Percentiles rank a stretch among this genome's conserved stretches.
Evolutionary conservation across 1,140 invertebrate species (phyloP).

Genomic region (Melipona quadrifasciata): DNA sequence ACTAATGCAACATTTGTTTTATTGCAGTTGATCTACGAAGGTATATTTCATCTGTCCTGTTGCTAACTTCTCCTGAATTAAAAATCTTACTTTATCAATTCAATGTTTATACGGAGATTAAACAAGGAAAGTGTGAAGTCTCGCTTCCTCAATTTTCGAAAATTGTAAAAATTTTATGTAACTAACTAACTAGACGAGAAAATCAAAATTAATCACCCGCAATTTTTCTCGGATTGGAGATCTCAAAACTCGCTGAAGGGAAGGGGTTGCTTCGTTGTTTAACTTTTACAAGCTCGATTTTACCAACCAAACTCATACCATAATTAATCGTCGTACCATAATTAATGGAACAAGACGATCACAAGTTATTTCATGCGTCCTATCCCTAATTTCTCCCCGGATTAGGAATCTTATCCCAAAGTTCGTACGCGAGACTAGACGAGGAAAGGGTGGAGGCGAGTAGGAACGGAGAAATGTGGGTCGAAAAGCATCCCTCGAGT

Average conservation of each 20-base stretch:
- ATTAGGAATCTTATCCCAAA: slow-evolving; percentile 65
- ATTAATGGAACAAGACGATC: background rate
- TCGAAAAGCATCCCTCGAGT: slow-evolving; percentile 66
- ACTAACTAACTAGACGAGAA: no score
- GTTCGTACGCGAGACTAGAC: slow-evolving; percentile 15
- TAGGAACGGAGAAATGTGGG: slow-evolving; percentile 67
- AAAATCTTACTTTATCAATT: background rate
- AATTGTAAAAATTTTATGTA: no score
- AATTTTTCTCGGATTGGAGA: no score
- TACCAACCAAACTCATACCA: background rate
- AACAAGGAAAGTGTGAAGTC: background rate
- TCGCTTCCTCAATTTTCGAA: background rate
- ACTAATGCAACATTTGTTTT: background rate
- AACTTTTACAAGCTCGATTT: background rate
- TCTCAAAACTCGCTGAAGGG: no score
- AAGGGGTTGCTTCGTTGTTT: no score
- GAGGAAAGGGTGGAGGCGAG: background rate
- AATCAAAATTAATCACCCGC: no score
- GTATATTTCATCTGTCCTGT: background rate
- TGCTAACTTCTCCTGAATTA: background rate
- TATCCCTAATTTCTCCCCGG: slow-evolving; percentile 17
- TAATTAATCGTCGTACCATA: no score
- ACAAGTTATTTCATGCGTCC: background rate
- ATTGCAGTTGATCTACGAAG: background rate
- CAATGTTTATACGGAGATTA: background rate